A percentile compares a stretch with the other conserved stretches of the same genome.
These are phyloP conservation scores for Gastrophryne carolinensis DNA, from an alignment of 2,797 vertebrate species.

Conservation along the genomic window DNA sequence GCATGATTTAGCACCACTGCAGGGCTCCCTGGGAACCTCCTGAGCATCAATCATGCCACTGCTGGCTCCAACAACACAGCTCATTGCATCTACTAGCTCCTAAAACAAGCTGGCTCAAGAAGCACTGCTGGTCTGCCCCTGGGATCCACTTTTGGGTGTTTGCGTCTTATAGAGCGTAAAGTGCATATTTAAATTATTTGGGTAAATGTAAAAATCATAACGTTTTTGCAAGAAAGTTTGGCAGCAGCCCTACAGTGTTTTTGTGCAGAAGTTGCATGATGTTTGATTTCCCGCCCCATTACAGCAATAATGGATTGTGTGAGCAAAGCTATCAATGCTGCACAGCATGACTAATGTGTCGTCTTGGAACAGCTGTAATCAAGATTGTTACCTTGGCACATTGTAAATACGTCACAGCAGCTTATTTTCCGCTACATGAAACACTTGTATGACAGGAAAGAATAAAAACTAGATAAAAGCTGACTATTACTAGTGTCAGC, in stretches of 20 bases:
- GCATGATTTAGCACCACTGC: too few relatives aligned
- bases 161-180: too few relatives aligned
- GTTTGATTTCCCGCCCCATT: conserved; percentile 4
- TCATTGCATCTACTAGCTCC: too few relatives aligned
- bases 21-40: too few relatives aligned
- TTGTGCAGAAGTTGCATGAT: not conserved
- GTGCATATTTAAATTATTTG: too few relatives aligned
- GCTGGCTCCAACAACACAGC: too few relatives aligned
- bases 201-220: too few relatives aligned
- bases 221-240: too few relatives aligned
- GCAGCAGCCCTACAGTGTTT: not conserved
- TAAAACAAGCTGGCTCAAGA: too few relatives aligned
- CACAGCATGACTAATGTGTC: conserved; percentile 21
- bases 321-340: conserved; percentile 37
- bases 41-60: too few relatives aligned
- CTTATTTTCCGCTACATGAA: not conserved
- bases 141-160: too few relatives aligned
- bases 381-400: conserved; percentile 40
- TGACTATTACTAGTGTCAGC: not conserved
- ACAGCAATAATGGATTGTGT: conserved; percentile 18
- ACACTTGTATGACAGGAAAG: not conserved
- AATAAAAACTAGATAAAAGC: not conserved
- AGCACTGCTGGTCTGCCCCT: too few relatives aligned
- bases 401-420: conserved; percentile 12
- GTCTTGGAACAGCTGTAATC: conserved; percentile 7